Conservation (phyloP, 2,888 invertebrate species). For the Lasioglossum morio region DNA sequence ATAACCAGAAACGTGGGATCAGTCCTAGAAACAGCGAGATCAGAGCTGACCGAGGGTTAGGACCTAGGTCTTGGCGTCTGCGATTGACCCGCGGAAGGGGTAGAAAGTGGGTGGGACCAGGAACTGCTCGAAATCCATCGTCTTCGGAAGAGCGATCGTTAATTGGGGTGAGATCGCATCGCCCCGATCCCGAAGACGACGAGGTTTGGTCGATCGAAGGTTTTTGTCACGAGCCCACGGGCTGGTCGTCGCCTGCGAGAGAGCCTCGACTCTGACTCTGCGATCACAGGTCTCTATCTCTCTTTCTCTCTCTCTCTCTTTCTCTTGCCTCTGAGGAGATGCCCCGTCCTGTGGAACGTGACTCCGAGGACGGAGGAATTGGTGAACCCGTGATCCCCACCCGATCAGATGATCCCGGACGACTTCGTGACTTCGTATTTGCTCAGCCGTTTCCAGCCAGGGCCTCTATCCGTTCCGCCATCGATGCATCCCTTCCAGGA, state of each 20-base stretch:
- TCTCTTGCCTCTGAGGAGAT: background rate
- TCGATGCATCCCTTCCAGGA: slow-evolving; percentile 80
- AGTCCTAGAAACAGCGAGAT: no score
- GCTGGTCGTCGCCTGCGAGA: slow-evolving; percentile 10
- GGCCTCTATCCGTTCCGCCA: slow-evolving; percentile 72
- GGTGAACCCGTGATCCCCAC: slow-evolving; percentile 74
- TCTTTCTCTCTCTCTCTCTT: background rate
- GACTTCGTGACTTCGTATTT: slow-evolving; percentile 84
- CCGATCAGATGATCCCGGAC: slow-evolving; percentile 75
- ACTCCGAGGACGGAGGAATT: slow-evolving; percentile 72
- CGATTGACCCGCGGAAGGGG: background rate
- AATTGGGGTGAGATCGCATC: slow-evolving; percentile 15
- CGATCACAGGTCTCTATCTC: background rate
- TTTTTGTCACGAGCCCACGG: slow-evolving; percentile 71
- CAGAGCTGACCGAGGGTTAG: background rate
- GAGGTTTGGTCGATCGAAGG: slow-evolving; percentile 15
- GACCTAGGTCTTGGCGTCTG: background rate
- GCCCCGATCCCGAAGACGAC: background rate
- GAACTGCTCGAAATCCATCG: background rate
- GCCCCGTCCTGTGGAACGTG: slow-evolving; percentile 59
- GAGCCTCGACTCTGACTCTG: background rate
- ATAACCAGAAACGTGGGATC: no score
- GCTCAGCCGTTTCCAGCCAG: slow-evolving; percentile 79
- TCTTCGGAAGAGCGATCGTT: background rate
- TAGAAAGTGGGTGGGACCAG: background rate